Evolutionary conservation across 2,888 invertebrate genomes (phyloP).

Genomic region (Dryobota labecula): DNA sequence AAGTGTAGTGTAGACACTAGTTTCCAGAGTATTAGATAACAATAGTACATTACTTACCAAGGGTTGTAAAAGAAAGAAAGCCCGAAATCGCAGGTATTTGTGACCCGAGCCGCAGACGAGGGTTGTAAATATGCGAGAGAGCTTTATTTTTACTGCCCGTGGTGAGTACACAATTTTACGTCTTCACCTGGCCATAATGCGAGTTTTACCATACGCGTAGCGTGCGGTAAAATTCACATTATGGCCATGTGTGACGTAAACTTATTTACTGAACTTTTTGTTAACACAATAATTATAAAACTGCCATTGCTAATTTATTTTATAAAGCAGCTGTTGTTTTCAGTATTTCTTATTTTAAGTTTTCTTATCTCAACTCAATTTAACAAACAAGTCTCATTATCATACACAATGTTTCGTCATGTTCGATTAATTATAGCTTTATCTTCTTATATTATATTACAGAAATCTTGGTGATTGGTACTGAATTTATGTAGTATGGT

Average conservation of each 20-base stretch:
- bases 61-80: no score
- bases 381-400: slow-evolving; percentile 12
- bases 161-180: no score
- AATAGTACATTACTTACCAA: no score
- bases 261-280: not conserved
- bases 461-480: not conserved
- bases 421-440: not conserved
- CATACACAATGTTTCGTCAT: not conserved
- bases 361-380: slow-evolving; percentile 15
- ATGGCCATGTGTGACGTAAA: no score
- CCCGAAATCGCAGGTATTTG: no score
- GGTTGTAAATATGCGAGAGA: no score
- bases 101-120: no score
- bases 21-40: not conserved
- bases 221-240: no score
- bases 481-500: not conserved
- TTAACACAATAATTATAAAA: not conserved
- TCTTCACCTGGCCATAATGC: no score
- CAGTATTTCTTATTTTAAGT: not conserved
- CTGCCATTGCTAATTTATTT: not conserved
- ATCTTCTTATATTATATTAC: slow-evolving; percentile 9
- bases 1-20: no score
- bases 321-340: not conserved
- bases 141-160: no score
- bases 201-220: no score